phyloP scores from a whole-genome alignment of 1,140 invertebrate genomes.

The Paracyclopina nana region DNA sequence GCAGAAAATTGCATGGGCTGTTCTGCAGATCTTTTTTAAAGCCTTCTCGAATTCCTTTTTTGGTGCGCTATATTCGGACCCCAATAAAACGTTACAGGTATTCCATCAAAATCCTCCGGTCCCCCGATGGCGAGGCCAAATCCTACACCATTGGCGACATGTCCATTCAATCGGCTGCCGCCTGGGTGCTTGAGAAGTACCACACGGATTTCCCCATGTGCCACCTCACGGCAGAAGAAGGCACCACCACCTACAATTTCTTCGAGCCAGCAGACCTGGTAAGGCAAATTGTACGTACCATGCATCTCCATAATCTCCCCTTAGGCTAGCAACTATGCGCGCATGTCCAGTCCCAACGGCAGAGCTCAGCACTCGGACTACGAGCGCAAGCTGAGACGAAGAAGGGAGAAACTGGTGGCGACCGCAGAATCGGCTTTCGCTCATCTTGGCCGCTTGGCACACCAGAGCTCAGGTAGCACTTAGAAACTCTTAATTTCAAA shows the following conservation, averaged over 20 bases:
- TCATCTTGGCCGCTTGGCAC: conserved; percentile 62
- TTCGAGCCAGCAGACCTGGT: conserved; percentile 15
- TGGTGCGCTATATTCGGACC: too few relatives aligned
- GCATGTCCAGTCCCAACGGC: too few relatives aligned
- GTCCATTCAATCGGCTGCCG: conserved; percentile 82
- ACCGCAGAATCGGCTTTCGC: conserved; percentile 93
- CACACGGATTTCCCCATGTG: conserved; percentile 90
- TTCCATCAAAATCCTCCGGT: conserved; percentile 72
- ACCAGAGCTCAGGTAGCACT: too few relatives aligned
- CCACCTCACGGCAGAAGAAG: conserved; percentile 79
- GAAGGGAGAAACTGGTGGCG: conserved; percentile 63
- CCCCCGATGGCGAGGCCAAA: conserved; percentile 60
- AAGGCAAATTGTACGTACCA: too few relatives aligned
- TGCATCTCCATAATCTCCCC: too few relatives aligned
- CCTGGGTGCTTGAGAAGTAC: conserved; percentile 77
- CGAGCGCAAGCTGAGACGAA: conserved; percentile 69
- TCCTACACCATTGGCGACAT: conserved; percentile 67
- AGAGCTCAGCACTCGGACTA: too few relatives aligned
- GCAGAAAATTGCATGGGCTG: too few relatives aligned
- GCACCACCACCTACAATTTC: conserved; percentile 59
- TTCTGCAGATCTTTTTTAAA: too few relatives aligned
- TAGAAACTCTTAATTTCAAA: too few relatives aligned
- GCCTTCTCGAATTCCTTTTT: too few relatives aligned
- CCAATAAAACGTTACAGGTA: too few relatives aligned
- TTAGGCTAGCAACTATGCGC: too few relatives aligned